Evolutionary conservation across 1,140 invertebrate species (phyloP).

Genomic region (Philopotamus ludificatus): DNA sequence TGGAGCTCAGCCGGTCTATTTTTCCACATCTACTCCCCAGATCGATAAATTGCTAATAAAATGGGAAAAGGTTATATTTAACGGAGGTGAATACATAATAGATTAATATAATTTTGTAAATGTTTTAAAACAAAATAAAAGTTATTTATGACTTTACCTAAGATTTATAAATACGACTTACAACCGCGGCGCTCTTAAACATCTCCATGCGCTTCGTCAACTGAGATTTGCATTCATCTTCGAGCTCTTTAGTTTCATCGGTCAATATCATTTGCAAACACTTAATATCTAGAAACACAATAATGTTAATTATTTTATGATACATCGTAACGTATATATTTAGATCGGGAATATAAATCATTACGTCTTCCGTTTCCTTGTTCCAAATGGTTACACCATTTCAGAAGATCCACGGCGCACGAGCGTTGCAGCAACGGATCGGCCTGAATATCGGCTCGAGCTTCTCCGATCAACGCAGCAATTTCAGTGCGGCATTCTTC

Average conservation of each 20-base stretch:
- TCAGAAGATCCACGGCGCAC: constrained; percentile 77
- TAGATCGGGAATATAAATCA: no score
- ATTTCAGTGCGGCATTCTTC: constrained; percentile 77
- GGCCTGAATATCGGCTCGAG: constrained; percentile 78
- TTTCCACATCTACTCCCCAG: no score
- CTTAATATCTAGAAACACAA: constrained; percentile 69
- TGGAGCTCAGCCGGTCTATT: no score
- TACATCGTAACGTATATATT: no score
- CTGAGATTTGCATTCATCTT: constrained; percentile 75
- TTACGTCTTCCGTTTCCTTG: constrained; percentile 85
- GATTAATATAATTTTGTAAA: no score
- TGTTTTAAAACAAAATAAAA: no score
- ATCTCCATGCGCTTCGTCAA: constrained; percentile 80
- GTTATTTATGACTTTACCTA: constrained; percentile 10
- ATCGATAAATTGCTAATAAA: no score
- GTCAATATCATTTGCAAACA: constrained; percentile 75
- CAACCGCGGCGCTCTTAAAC: constrained; percentile 83
- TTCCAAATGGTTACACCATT: constrained; percentile 77
- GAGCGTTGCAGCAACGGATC: constrained; percentile 78
- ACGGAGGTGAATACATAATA: no score
- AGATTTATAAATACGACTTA: constrained; percentile 56
- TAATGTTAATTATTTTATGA: not conserved
- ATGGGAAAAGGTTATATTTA: no score
- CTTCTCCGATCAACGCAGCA: constrained; percentile 76
- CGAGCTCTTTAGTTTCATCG: constrained; percentile 65